Evolutionary conservation across 2,113 vertebrate genomes (phyloP).

Genomic region (Stigmatopora nigra): DNA sequence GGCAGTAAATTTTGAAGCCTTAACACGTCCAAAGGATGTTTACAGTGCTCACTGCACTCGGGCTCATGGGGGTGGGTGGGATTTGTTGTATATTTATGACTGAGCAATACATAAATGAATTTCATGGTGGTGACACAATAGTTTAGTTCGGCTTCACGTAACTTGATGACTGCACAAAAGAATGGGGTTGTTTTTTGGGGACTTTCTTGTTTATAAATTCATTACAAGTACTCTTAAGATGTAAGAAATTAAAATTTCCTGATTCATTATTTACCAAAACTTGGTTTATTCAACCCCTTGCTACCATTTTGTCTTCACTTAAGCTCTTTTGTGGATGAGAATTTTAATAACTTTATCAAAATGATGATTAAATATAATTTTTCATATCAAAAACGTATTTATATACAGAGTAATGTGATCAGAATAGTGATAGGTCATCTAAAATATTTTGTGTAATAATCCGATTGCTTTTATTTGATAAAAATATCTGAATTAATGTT

Average conservation of each 20-base stretch:
- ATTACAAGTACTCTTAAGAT: neutral
- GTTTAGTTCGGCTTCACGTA: slow-evolving; percentile 3
- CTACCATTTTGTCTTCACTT: no score
- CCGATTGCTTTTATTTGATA: neutral
- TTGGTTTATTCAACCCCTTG: no score
- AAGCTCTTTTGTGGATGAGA: no score
- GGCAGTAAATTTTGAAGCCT: slow-evolving; percentile 42
- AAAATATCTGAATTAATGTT: neutral
- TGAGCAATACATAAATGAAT: slow-evolving; percentile 14
- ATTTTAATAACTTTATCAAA: no score
- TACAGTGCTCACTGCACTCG: slow-evolving; percentile 40
- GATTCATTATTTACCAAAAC: no score
- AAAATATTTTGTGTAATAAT: neutral
- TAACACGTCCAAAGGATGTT: slow-evolving; percentile 34
- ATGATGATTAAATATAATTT: no score
- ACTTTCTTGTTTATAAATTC: neutral
- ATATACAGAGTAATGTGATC: no score
- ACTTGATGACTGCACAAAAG: neutral
- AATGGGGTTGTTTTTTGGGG: neutral
- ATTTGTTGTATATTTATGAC: slow-evolving; percentile 33
- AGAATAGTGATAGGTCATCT: no score
- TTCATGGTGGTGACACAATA: slow-evolving; percentile 4
- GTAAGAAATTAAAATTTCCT: neutral
- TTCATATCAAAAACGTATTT: no score
- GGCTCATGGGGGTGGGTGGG: slow-evolving; percentile 47